Conservation (phyloP, 2,113 vertebrate species). For the Vanacampus margaritifer region DNA sequence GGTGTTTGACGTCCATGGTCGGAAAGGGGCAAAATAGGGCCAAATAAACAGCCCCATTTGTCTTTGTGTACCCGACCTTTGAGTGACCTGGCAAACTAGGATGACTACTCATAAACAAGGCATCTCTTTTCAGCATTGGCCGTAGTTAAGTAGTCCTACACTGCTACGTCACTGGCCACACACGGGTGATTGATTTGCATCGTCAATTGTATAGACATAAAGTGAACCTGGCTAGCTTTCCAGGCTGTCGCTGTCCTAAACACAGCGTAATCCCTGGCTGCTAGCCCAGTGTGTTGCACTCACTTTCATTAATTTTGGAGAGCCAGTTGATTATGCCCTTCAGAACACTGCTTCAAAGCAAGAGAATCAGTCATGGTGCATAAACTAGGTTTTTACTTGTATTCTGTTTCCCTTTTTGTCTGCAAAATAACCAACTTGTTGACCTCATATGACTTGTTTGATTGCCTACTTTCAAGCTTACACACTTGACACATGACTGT, state of each 20-base stretch:
- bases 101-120: conserved; percentile 42
- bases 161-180: conserved; percentile 27
- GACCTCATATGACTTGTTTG: conserved; percentile 3
- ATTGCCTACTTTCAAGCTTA: neutral
- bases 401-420: conserved; percentile 16
- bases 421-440: conserved; percentile 4
- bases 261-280: conserved; percentile 52
- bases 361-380: conserved; percentile 25
- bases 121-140: conserved; percentile 38
- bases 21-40: too few species aligned
- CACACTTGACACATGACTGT: neutral
- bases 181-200: conserved; percentile 68
- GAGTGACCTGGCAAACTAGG: conserved; percentile 63
- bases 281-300: conserved; percentile 39
- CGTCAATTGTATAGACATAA: conserved; percentile 61
- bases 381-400: conserved; percentile 12
- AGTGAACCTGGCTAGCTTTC: conserved; percentile 54
- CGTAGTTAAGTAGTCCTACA: conserved; percentile 34
- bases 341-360: conserved; percentile 30
- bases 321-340: conserved; percentile 34
- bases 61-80: conserved; percentile 7
- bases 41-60: too few species aligned
- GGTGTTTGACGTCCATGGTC: too few species aligned
- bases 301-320: conserved; percentile 50
- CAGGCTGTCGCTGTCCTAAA: conserved; percentile 57